phyloP scores from a whole-genome alignment of 1,140 invertebrate genomes.

The Papilio polytes region DNA sequence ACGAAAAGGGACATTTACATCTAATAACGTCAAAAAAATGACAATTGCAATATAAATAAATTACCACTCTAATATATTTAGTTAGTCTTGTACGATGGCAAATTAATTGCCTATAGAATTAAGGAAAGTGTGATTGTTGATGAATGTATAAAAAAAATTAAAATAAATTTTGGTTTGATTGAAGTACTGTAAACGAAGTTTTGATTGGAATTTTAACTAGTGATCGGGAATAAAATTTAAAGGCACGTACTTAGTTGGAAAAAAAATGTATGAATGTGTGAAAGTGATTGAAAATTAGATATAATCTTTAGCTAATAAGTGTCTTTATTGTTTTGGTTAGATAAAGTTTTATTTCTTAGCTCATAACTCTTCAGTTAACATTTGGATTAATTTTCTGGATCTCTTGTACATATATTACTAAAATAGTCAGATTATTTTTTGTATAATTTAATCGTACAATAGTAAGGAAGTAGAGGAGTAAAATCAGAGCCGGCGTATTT shows the following conservation, averaged over 20 bases:
- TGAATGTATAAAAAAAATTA: not conserved
- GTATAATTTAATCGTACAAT: not conserved
- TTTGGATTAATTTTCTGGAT: not conserved
- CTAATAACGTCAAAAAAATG: too few species aligned
- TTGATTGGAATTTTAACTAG: not conserved
- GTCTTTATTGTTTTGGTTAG: not conserved
- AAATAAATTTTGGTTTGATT: not conserved
- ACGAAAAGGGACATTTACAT: too few species aligned
- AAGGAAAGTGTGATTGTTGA: not conserved
- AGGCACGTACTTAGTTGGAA: not conserved
- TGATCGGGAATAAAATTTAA: not conserved
- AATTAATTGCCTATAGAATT: conserved; percentile 11
- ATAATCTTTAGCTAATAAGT: not conserved
- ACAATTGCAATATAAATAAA: too few species aligned
- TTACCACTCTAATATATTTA: too few species aligned
- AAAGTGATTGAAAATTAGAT: not conserved
- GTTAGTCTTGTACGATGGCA: not conserved
- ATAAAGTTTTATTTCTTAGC: not conserved
- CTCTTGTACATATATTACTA: not conserved
- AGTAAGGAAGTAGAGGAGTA: not conserved
- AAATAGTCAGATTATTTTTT: not conserved
- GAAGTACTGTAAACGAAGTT: not conserved
- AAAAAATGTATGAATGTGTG: not conserved
- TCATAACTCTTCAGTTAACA: not conserved
- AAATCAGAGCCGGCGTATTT: conserved; percentile 17